Conservation (phyloP, 2,113 vertebrate genomes). For the Sinocyclocheilus anshuiensis region DNA sequence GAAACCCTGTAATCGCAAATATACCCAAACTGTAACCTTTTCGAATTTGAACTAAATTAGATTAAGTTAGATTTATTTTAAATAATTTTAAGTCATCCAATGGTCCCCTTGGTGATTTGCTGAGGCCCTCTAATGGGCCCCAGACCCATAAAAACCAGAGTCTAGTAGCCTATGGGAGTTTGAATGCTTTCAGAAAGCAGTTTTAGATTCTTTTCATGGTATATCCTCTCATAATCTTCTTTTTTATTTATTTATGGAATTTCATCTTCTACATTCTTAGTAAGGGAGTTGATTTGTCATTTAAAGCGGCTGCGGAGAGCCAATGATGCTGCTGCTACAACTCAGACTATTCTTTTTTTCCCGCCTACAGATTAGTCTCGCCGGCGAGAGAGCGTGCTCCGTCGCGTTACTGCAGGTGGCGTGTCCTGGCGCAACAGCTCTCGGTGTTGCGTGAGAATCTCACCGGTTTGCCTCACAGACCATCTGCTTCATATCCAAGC, state of each 20-base stretch:
- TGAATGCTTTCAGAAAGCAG: background rate
- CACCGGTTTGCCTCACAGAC: constrained; percentile 25
- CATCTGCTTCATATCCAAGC: constrained; percentile 15
- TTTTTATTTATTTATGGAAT: background rate
- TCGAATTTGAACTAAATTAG: background rate
- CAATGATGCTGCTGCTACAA: background rate
- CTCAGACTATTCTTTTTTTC: constrained; percentile 14
- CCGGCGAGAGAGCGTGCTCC: background rate
- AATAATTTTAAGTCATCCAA: background rate
- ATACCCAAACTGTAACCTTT: background rate
- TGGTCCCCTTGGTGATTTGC: background rate
- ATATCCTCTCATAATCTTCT: too few relatives aligned
- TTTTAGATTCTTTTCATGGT: background rate
- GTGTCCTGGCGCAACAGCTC: constrained; percentile 61
- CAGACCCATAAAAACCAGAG: background rate
- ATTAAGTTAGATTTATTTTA: too few relatives aligned
- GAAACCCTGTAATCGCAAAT: background rate
- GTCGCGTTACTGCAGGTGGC: constrained; percentile 31
- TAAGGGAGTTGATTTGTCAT: background rate
- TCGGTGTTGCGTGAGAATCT: constrained; percentile 69
- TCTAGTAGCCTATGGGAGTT: background rate
- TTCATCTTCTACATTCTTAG: background rate
- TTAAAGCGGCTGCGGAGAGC: background rate
- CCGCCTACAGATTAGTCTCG: constrained; percentile 46
- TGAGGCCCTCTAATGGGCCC: background rate